Percentiles rank a stretch among this genome's conserved stretches.
Evolutionary conservation across 2,888 invertebrate genomes (phyloP).

Genomic region (Lissonota sp.): DNA sequence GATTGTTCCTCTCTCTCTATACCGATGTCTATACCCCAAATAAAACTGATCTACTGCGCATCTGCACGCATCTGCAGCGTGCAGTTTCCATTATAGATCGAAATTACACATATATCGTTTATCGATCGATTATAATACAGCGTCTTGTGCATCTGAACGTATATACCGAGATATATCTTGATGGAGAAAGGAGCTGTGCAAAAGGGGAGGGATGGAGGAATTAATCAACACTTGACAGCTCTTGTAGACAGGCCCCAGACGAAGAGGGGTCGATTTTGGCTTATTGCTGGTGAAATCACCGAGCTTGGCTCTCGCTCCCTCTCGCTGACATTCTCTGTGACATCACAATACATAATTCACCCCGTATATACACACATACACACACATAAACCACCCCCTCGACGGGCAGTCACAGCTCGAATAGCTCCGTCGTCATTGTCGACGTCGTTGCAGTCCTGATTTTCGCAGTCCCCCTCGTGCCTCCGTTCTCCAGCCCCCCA

Average conservation of each 20-base stretch:
- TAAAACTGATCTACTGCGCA: no score
- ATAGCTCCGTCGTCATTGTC: conserved; percentile 10
- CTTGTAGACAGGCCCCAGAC: conserved; percentile 7
- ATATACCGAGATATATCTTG: background rate
- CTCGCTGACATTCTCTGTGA: background rate
- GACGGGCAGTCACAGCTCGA: conserved; percentile 5
- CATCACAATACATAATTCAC: conserved; percentile 19
- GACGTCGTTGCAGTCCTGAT: background rate
- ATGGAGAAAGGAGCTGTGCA: background rate
- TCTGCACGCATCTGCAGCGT: no score
- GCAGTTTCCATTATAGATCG: no score
- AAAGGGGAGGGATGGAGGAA: conserved; percentile 1
- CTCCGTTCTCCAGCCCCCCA: conserved; percentile 8
- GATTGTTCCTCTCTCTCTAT: conserved; percentile 6
- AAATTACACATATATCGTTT: no score
- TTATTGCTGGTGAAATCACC: background rate
- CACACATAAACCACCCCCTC: background rate
- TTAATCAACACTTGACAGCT: conserved; percentile 35
- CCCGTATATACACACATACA: background rate
- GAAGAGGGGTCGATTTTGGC: background rate
- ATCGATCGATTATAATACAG: background rate
- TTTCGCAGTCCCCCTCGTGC: conserved; percentile 1
- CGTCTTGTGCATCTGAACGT: background rate
- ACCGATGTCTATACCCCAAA: background rate
- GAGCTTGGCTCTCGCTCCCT: background rate